Evolutionary conservation across 2,888 invertebrate genomes (phyloP).

Genomic region (Leptopilina drosophilae): DNA sequence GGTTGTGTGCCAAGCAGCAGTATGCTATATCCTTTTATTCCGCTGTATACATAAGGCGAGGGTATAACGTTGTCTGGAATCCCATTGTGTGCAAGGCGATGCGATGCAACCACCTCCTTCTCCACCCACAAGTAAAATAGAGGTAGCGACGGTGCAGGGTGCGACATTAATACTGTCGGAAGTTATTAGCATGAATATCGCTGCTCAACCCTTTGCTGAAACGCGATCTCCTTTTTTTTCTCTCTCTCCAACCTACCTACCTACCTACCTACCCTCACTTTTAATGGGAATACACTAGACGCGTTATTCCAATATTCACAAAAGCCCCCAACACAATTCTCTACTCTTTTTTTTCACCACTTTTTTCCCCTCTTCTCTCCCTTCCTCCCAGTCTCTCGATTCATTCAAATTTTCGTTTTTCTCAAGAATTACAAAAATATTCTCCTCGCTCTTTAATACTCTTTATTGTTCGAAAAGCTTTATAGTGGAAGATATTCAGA

Average conservation of each 20-base stretch:
- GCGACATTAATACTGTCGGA: conserved; percentile 55
- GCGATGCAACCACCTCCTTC: not conserved
- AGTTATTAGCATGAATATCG: conserved; percentile 57
- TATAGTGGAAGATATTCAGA: too few species aligned
- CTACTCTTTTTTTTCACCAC: not conserved
- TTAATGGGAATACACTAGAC: conserved; percentile 35
- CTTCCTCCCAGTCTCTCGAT: not conserved
- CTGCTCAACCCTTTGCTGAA: conserved; percentile 52
- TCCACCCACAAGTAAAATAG: conserved; percentile 21
- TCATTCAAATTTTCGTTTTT: conserved; percentile 51
- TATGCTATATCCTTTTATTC: conserved; percentile 41
- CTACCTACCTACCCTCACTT: conserved; percentile 5
- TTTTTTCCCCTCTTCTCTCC: not conserved
- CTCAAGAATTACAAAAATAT: conserved; percentile 42
- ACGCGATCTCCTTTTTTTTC: conserved; percentile 45
- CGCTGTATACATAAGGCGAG: conserved; percentile 45
- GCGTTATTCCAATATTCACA: conserved; percentile 23
- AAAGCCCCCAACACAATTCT: conserved; percentile 19
- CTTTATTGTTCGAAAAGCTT: too few species aligned
- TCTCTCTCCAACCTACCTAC: not conserved
- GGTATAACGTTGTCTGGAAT: conserved; percentile 38
- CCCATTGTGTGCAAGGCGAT: conserved; percentile 38
- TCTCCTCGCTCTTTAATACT: too few species aligned
- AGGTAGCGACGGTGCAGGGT: conserved; percentile 32
- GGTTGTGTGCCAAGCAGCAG: conserved; percentile 17